These are phyloP conservation scores for Poeciliopsis occidentalis DNA, from an alignment of 2,113 vertebrate genomes.

Conservation along the genomic window DNA sequence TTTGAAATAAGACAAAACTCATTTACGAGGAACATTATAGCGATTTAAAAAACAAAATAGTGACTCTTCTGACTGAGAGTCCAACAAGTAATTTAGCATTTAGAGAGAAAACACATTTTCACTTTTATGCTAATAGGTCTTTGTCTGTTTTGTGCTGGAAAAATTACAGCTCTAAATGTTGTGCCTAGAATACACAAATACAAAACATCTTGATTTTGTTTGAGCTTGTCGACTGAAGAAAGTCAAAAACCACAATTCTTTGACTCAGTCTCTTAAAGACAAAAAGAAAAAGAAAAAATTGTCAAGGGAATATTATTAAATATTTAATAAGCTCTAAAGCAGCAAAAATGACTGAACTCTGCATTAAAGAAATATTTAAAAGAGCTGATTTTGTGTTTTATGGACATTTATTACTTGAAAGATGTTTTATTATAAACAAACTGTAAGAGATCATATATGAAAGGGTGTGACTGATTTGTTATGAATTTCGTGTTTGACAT, in stretches of 20 bases:
- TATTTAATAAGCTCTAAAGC: not conserved
- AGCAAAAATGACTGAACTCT: not conserved
- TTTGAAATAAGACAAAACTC: no score
- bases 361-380: not conserved
- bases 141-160: no score
- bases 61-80: no score
- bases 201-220: constrained; percentile 34
- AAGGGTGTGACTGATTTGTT: not conserved
- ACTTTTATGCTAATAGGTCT: no score
- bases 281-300: not conserved
- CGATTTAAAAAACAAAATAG: no score
- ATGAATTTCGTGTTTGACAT: not conserved
- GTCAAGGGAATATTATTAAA: not conserved
- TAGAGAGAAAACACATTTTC: no score
- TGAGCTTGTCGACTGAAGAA: constrained; percentile 23
- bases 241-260: not conserved
- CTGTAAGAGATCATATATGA: not conserved
- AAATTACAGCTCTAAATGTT: no score
- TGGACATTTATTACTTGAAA: not conserved
- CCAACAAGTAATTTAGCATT: no score
- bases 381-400: not conserved
- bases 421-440: not conserved
- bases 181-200: not conserved
- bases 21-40: no score
- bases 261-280: not conserved